phyloP scores from a whole-genome alignment of 2,113 vertebrate species.

The Spea multiplicata region DNA sequence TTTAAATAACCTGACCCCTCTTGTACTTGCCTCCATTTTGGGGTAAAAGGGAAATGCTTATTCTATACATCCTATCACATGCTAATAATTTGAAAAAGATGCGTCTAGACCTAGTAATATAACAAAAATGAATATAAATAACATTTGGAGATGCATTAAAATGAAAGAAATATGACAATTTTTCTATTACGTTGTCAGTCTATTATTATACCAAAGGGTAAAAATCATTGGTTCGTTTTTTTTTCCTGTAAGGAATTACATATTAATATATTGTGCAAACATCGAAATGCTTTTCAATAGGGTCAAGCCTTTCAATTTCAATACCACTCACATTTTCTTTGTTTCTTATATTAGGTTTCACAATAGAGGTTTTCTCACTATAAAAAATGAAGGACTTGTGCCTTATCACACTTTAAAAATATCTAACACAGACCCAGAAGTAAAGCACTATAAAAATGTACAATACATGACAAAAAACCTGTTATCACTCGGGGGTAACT shows the following conservation, averaged over 20 bases:
- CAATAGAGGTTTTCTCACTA: not conserved
- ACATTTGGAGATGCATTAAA: not conserved
- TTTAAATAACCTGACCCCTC: too few relatives aligned
- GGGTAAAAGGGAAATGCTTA: too few relatives aligned
- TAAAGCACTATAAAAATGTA: too few relatives aligned
- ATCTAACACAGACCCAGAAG: too few relatives aligned
- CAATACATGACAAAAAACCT: too few relatives aligned
- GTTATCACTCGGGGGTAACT: too few relatives aligned
- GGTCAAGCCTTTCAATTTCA: slow-evolving; percentile 25
- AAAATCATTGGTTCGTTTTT: slow-evolving; percentile 33
- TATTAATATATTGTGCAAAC: slow-evolving; percentile 39
- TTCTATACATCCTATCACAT: too few relatives aligned
- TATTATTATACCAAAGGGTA: slow-evolving; percentile 29
- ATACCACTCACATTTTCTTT: slow-evolving; percentile 21
- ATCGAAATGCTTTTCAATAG: slow-evolving; percentile 34
- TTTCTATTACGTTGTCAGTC: slow-evolving; percentile 18
- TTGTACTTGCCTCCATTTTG: too few relatives aligned
- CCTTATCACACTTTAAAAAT: not conserved
- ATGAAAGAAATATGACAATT: not conserved
- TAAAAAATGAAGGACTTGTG: not conserved
- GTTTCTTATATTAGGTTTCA: slow-evolving; percentile 39
- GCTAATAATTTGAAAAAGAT: too few relatives aligned
- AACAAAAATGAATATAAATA: slow-evolving; percentile 21
- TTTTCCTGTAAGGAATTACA: slow-evolving; percentile 34
- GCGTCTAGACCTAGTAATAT: too few relatives aligned